Percentiles rank a stretch among this genome's conserved stretches.
phyloP scores from a whole-genome alignment of 2,113 vertebrate species.

The Apteryx mantelli region DNA sequence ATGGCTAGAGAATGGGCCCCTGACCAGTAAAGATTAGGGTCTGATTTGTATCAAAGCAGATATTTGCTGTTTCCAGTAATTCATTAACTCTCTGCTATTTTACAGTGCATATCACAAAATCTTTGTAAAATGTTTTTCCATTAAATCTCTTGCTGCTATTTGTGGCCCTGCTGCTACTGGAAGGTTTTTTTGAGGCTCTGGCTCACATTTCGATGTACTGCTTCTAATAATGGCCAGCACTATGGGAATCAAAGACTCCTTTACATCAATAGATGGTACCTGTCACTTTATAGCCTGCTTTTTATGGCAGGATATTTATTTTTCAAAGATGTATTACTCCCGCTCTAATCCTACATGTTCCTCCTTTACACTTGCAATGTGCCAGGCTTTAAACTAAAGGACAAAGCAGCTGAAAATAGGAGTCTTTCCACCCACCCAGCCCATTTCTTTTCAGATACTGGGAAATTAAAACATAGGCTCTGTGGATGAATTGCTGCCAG shows the following conservation, averaged over 20 bases:
- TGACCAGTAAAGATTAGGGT: not conserved
- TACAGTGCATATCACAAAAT: conserved; percentile 2
- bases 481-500: conserved; percentile 52
- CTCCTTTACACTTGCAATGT: conserved; percentile 58
- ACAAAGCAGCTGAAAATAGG: conserved; percentile 71
- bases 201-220: conserved; percentile 23
- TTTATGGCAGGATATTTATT: conserved; percentile 75
- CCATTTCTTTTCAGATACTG: conserved; percentile 58
- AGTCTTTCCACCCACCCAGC: conserved; percentile 37
- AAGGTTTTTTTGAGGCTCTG: conserved; percentile 38
- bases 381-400: conserved; percentile 68
- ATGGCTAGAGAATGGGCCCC: not conserved
- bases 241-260: conserved; percentile 69
- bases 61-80: conserved; percentile 31
- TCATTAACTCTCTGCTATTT: conserved; percentile 50
- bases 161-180: conserved; percentile 23
- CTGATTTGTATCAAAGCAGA: not conserved
- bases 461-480: conserved; percentile 60
- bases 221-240: not conserved
- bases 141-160: conserved; percentile 56
- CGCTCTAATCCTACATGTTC: conserved; percentile 60
- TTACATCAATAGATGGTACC: conserved; percentile 63
- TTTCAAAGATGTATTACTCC: conserved; percentile 72
- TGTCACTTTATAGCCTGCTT: conserved; percentile 70
- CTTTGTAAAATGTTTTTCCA: conserved; percentile 16